phyloP scores from a whole-genome alignment of 35 echinoderm and acorn worm genomes.

The Holothuria glaberrima region DNA sequence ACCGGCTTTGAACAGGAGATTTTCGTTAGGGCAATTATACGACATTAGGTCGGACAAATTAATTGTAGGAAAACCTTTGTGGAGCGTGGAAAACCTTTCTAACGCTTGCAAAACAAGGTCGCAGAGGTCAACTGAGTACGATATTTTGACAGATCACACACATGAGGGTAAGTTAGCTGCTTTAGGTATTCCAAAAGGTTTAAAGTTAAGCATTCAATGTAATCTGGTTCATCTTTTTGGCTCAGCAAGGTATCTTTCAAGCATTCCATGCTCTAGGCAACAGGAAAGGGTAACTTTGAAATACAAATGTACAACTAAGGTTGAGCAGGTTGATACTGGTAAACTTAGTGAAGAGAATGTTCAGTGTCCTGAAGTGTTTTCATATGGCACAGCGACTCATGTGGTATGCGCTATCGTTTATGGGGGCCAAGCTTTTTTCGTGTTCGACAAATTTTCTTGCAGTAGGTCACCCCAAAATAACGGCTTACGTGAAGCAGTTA shows the following conservation, averaged over 20 bases:
- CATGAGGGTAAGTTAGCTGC: neutral
- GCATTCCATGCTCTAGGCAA: neutral
- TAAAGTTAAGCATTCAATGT: neutral
- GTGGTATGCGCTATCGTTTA: neutral
- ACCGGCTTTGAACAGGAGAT: conserved; percentile 7
- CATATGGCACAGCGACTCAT: conserved; percentile 15
- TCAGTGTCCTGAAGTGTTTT: conserved; percentile 13
- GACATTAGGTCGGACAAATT: conserved; percentile 14
- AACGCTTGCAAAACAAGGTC: neutral
- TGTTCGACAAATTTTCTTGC: neutral
- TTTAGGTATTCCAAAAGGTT: neutral
- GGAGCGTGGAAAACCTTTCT: conserved; percentile 1
- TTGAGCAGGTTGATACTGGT: conserved; percentile 2
- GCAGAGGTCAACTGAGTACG: neutral
- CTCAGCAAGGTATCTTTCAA: neutral
- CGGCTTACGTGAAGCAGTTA: neutral
- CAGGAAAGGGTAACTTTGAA: conserved; percentile 13
- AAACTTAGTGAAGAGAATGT: conserved; percentile 9
- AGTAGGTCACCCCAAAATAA: neutral
- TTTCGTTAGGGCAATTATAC: conserved; percentile 30
- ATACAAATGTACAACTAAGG: conserved; percentile 27
- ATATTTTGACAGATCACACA: neutral
- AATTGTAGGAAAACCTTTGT: conserved; percentile 6
- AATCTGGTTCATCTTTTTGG: neutral
- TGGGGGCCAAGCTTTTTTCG: conserved; percentile 26